These are phyloP conservation scores for Amniataba percoides DNA, from an alignment of 2,797 vertebrate genomes.

Conservation along the genomic window DNA sequence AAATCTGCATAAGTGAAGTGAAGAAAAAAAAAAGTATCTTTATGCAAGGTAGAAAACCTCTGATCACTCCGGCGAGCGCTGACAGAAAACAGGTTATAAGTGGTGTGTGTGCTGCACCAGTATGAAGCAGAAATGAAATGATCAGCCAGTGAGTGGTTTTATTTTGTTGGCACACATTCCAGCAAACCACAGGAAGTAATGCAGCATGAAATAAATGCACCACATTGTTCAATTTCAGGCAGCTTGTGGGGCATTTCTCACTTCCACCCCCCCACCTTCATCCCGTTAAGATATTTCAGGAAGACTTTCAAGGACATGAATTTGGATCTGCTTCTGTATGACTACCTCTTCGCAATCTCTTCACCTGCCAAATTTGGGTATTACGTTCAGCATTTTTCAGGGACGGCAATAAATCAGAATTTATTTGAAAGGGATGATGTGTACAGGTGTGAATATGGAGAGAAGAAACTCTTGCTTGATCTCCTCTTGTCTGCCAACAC, in stretches of 20 bases:
- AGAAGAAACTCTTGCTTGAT: conserved; percentile 73
- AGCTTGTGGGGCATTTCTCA: conserved; percentile 26
- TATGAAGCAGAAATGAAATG: conserved; percentile 1
- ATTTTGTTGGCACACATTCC: conserved; percentile 21
- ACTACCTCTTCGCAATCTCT: conserved; percentile 31
- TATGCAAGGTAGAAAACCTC: conserved; percentile 4
- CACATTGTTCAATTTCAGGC: conserved; percentile 29
- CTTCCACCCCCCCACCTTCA: conserved; percentile 11
- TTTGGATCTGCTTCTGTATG: conserved; percentile 38
- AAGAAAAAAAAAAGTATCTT: conserved; percentile 20
- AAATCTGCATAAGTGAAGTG: conserved; percentile 7
- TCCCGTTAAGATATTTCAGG: conserved; percentile 43
- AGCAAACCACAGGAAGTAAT: conserved; percentile 22
- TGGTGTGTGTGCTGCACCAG: neutral
- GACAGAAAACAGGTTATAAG: neutral
- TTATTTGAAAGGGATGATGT: conserved; percentile 63
- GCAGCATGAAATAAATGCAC: conserved; percentile 34
- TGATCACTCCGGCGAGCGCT: neutral
- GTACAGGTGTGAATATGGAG: conserved; percentile 65
- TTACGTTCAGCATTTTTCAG: conserved; percentile 53
- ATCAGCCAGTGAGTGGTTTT: conserved; percentile 8
- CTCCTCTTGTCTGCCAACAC: conserved; percentile 67
- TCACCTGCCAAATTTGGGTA: conserved; percentile 52
- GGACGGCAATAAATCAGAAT: conserved; percentile 52
- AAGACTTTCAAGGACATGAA: conserved; percentile 55